Evolutionary conservation across 2,888 invertebrate species (phyloP), one percentile per base, ranked within the genome.

Genomic region (Homarus gammarus): DNA sequence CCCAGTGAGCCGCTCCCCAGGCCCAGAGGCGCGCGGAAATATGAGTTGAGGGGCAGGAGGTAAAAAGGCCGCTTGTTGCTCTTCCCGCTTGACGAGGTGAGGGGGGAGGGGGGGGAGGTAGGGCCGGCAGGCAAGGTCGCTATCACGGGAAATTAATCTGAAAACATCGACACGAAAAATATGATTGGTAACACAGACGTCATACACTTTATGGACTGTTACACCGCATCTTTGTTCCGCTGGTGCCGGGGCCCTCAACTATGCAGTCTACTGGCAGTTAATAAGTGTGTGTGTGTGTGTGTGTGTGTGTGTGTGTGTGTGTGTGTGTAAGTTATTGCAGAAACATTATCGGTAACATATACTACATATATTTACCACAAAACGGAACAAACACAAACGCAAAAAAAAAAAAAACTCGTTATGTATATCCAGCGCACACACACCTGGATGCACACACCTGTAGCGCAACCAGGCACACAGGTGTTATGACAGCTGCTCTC

Each of bases 91-190:
- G 70, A 22, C 0, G 5, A n/a, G 18, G 15, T 10, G 33, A 22
- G 38, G 33, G 36, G 36, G 18, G 27, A 15, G 27, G 15, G 10
- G 8, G 27, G n/a, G n/a, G 31, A 31, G 31, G n/a, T n/a, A n/a
- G n/a, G n/a, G n/a, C n/a, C n/a, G n/a, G 27, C 33, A 49, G 51
- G 72, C 72, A 27, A 31, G 51, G 49, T 68, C 44, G 22, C 72
- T 64, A 84, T 84, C 83, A 73, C 83, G 61, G 84, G 51, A 73
- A 56, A 61, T 73, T 84, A 73, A 73, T 73, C 27, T 84, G 73
- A 36, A 36, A 84, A 73, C 73, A 56, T 22, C n/a, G 56, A 38
- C 84, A 56, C 27, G 56, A 73, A 84, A 84, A 84, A 84, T 82
- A 44, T 82, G 64, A 82, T 82, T 82, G 82, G 70, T 68, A 82